Conservation (phyloP, 2,113 vertebrate genomes). For the Lycocorax pyrrhopterus region DNA sequence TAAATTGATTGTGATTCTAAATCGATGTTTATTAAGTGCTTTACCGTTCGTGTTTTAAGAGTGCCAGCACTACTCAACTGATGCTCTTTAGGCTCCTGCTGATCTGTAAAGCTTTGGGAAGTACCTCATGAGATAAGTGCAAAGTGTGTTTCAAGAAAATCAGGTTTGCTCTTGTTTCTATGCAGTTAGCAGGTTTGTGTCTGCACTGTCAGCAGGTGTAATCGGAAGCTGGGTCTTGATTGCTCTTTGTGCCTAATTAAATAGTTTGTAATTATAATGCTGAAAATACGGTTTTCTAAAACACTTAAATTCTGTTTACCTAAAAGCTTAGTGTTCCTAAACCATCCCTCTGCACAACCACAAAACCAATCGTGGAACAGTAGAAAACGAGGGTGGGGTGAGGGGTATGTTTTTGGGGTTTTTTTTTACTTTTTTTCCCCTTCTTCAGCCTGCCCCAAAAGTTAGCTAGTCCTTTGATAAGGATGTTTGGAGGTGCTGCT, state of each 20-base stretch:
- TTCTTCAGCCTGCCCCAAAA: neutral
- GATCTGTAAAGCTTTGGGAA: neutral
- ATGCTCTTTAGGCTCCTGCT: neutral
- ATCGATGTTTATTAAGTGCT: neutral
- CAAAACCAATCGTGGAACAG: neutral
- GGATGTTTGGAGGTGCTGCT: neutral
- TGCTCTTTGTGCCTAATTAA: slow-evolving; percentile 57
- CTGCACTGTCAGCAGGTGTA: slow-evolving; percentile 55
- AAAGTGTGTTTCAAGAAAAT: neutral
- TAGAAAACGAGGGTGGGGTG: neutral
- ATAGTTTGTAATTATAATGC: slow-evolving; percentile 61
- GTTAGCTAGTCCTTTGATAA: neutral
- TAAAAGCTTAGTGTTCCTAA: slow-evolving; percentile 45
- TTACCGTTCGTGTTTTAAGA: neutral
- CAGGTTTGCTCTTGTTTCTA: neutral
- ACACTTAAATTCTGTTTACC: slow-evolving; percentile 64
- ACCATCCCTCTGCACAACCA: neutral
- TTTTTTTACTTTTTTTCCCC: neutral
- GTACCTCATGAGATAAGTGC: neutral
- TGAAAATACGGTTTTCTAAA: slow-evolving; percentile 56
- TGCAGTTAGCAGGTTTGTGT: slow-evolving; percentile 4
- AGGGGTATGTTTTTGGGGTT: too few species aligned
- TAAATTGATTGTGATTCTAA: neutral
- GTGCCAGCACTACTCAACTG: neutral
- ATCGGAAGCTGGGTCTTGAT: slow-evolving; percentile 55